Conservation (phyloP, 2,888 invertebrate species). For the Trachelus stipa region DNA sequence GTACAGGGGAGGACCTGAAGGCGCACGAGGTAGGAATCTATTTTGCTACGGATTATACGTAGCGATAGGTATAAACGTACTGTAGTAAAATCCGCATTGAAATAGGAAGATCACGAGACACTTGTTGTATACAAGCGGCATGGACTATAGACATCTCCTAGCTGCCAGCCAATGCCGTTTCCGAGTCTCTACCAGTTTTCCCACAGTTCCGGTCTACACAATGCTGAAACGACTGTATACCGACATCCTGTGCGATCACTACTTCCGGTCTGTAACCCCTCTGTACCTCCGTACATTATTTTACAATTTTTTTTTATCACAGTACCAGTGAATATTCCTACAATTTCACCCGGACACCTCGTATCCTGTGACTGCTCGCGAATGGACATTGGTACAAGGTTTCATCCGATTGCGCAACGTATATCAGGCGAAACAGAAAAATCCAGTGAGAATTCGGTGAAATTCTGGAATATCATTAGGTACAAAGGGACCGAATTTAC, state of each 20-base stretch:
- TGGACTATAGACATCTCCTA: neutral
- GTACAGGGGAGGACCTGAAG: neutral
- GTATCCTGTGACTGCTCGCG: neutral
- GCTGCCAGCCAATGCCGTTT: neutral
- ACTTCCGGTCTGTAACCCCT: slow-evolving; percentile 44
- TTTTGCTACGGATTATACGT: neutral
- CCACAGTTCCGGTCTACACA: slow-evolving; percentile 58
- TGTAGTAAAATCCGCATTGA: neutral
- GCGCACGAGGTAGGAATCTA: neutral
- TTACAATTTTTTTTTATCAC: neutral
- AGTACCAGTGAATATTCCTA: neutral
- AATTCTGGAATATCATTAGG: neutral
- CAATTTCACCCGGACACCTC: neutral
- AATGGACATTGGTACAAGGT: neutral
- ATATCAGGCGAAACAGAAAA: neutral
- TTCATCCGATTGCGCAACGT: neutral
- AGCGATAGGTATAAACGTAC: neutral
- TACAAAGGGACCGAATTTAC: neutral
- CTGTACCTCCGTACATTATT: neutral
- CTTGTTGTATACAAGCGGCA: neutral
- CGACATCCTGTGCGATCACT: slow-evolving; percentile 51
- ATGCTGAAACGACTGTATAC: slow-evolving; percentile 45
- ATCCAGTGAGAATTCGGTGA: neutral
- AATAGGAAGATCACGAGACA: neutral
- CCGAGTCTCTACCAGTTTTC: slow-evolving; percentile 43